phyloP scores from a whole-genome alignment of 2,888 invertebrate species.

The Oxycera nigricornis region DNA sequence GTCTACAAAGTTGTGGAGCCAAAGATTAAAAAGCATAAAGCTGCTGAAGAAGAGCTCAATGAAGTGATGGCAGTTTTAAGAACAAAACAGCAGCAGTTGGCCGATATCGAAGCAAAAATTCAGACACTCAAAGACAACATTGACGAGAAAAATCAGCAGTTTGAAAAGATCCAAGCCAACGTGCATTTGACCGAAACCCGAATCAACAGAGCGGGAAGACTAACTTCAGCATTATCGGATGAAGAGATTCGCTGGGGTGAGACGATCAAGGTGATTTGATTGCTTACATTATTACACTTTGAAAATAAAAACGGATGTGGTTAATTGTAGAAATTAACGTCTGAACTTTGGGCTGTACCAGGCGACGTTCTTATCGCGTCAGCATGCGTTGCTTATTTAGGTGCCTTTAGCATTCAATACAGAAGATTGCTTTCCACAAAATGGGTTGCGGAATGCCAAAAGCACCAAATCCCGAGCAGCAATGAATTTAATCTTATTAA shows the following conservation, averaged over 20 bases:
- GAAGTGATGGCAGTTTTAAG: conserved; percentile 77
- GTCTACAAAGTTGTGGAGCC: conserved; percentile 88
- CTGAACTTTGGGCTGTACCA: conserved; percentile 74
- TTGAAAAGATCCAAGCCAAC: conserved; percentile 75
- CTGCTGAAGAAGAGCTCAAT: conserved; percentile 78
- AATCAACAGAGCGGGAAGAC: conserved; percentile 79
- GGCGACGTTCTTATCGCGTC: conserved; percentile 90
- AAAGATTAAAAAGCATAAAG: conserved; percentile 79
- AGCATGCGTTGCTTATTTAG: conserved; percentile 88
- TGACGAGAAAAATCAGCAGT: conserved; percentile 76
- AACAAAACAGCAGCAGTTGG: conserved; percentile 82
- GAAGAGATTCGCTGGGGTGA: conserved; percentile 87
- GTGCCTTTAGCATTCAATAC: conserved; percentile 82
- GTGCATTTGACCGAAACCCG: conserved; percentile 81
- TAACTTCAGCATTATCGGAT: conserved; percentile 86
- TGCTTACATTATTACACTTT: conserved; percentile 23
- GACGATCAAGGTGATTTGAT: conserved; percentile 64
- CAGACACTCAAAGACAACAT: conserved; percentile 65
- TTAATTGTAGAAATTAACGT: conserved; percentile 67
- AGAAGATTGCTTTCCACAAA: conserved; percentile 70
- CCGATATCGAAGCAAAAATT: conserved; percentile 78
- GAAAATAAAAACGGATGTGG: neutral
- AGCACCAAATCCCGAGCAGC: conserved; percentile 75
- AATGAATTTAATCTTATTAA: conserved; percentile 72
- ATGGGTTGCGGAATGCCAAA: conserved; percentile 75